These are phyloP conservation scores for Matsumurasca onukii DNA, from an alignment of 1,140 invertebrate species.

Conservation along the genomic window DNA sequence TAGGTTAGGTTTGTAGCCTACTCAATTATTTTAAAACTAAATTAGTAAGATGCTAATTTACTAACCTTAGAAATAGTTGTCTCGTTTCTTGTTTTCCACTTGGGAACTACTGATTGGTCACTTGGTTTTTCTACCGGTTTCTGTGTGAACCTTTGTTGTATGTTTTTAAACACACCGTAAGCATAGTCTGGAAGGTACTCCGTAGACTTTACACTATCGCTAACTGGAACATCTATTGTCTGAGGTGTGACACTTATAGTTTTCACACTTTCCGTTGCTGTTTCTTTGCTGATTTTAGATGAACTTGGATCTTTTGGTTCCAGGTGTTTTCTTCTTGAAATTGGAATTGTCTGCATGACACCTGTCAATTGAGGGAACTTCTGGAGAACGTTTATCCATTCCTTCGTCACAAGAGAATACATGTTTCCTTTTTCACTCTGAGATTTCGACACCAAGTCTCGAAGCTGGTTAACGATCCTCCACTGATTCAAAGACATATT, in stretches of 20 bases:
- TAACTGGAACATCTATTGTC: background rate
- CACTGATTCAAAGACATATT: slow-evolving; percentile 54
- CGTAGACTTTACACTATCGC: background rate
- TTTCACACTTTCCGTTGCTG: slow-evolving; percentile 9
- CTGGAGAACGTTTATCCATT: slow-evolving; percentile 54
- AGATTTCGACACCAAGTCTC: slow-evolving; percentile 51
- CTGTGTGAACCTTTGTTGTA: slow-evolving; percentile 12
- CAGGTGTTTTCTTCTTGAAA: slow-evolving; percentile 34
- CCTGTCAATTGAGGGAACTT: slow-evolving; percentile 45
- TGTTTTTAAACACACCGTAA: slow-evolving; percentile 24
- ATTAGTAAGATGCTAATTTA: too few relatives aligned
- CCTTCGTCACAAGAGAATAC: slow-evolving; percentile 52
- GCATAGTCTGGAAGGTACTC: slow-evolving; percentile 4
- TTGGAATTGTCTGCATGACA: slow-evolving; percentile 25
- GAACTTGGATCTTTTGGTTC: slow-evolving; percentile 22
- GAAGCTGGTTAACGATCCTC: slow-evolving; percentile 53
- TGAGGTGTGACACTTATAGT: background rate
- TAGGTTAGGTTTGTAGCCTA: too few relatives aligned
- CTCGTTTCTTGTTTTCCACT: slow-evolving; percentile 18
- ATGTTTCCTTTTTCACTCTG: slow-evolving; percentile 52
- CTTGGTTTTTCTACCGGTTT: slow-evolving; percentile 8
- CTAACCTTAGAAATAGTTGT: slow-evolving; percentile 38
- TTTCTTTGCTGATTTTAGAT: background rate
- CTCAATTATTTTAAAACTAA: too few relatives aligned
- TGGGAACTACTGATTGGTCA: background rate